These are phyloP conservation scores for Diabrotica balteata DNA, from an alignment of 2,888 invertebrate species.

Conservation along the genomic window DNA sequence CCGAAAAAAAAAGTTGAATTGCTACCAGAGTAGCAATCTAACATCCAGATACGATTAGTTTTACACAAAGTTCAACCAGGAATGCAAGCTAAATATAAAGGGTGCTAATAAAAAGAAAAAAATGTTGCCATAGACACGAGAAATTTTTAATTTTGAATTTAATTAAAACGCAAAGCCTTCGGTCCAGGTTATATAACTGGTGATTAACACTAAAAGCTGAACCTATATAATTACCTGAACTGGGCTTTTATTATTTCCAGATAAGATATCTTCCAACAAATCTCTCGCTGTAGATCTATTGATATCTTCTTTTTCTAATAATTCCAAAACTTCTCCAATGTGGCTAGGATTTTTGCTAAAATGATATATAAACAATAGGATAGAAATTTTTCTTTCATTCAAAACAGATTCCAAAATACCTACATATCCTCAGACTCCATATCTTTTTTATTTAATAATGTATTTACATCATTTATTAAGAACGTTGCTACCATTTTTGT, in stretches of 20 bases:
- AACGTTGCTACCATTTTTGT: constrained; percentile 72
- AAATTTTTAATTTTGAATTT: no score
- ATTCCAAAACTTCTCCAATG: constrained; percentile 69
- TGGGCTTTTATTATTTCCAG: constrained; percentile 58
- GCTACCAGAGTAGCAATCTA: no score
- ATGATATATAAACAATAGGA: constrained; percentile 10
- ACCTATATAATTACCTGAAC: constrained; percentile 52
- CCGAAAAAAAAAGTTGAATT: no score
- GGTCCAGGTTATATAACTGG: no score
- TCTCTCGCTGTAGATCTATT: constrained; percentile 68
- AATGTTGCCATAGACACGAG: no score
- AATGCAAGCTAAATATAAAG: no score
- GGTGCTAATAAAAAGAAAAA: no score
- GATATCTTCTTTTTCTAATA: constrained; percentile 68
- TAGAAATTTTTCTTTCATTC: no score
- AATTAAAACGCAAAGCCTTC: no score
- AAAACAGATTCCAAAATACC: constrained; percentile 38
- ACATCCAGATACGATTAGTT: no score
- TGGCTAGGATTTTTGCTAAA: constrained; percentile 52
- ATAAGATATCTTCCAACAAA: constrained; percentile 62
- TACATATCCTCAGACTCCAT: constrained; percentile 68
- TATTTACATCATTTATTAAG: constrained; percentile 73
- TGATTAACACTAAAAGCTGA: no score
- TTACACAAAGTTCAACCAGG: no score
- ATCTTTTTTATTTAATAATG: constrained; percentile 71